phyloP scores from a whole-genome alignment of 2,888 invertebrate genomes.

The Nemotelus pantherinus region DNA sequence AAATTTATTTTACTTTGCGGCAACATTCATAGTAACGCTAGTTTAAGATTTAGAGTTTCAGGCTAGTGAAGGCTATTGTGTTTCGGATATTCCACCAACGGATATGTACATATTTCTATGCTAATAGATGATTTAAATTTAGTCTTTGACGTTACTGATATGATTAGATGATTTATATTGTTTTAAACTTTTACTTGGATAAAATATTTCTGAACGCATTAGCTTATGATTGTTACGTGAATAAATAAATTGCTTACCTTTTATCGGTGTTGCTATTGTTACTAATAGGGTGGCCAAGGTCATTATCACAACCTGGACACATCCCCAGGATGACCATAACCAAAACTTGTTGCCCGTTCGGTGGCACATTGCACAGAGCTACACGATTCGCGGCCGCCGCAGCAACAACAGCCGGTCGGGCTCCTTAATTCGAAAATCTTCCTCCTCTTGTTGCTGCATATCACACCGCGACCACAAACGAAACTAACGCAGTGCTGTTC shows the following conservation, averaged over 20 bases:
- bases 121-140: no score
- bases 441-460: conserved; percentile 52
- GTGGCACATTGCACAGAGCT: conserved; percentile 53
- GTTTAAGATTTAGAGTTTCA: no score
- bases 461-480: conserved; percentile 51
- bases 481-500: conserved; percentile 34
- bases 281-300: conserved; percentile 53
- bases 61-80: no score
- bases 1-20: no score
- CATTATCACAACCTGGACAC: conserved; percentile 52
- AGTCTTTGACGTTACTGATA: no score
- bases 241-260: conserved; percentile 7
- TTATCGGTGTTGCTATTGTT: conserved; percentile 37
- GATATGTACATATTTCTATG: no score
- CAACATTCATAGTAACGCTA: no score
- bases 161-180: no score
- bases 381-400: conserved; percentile 53
- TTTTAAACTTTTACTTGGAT: no score
- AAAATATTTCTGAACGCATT: no score
- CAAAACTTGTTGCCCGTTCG: conserved; percentile 49
- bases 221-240: no score
- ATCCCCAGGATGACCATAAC: conserved; percentile 53
- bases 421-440: conserved; percentile 52
- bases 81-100: no score
- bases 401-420: conserved; percentile 53